Evolutionary conservation across 2,797 vertebrate genomes (phyloP), one percentile per base, ranked within the genome.

Genomic region (Atherinosoma microstoma): DNA sequence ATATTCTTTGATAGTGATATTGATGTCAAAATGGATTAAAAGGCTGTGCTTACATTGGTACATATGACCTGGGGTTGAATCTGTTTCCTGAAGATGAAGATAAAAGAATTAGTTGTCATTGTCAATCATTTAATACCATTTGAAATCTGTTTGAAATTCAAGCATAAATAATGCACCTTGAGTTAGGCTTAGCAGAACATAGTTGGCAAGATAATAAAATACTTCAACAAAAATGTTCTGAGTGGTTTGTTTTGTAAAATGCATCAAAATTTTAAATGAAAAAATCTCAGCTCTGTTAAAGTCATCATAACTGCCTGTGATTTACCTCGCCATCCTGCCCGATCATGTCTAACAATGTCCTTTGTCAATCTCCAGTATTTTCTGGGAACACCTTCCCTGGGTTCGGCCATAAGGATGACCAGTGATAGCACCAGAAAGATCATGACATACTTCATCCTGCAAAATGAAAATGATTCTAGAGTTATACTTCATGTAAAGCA

Each of bases 391-490:
- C 63, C 49, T 3, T 80, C 74, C 6, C 76, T 76, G 2, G 76
- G 67, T 56, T 79, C 57, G 1, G 64, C 60, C 78, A 79, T 62
- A 22, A 77, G 15, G 29, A 72, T 5, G 4, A 84, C 70, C 34
- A 77, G 30, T 0, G 65, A 11, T 60, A 75, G 2, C 6, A 78
- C 67, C 6, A 74, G 70, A 27, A 82, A 67, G 10, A 75, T 2
- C 9, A 27, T 8, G 6, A 58, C 12, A 3, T 7, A 15, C 76
- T 30, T 86, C 70, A 82, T 82, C 70, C 78, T 83, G 22, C 11
- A 59, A 62, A 64, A 49, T 2, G 13, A 38, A 57, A 27, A 45
- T 5, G 18, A 18, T 18, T 11, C 3, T 11, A 2, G 42, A 45
- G 5, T 45, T 18, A 45, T 6, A 32, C 3, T 45, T 3, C 42